Evolutionary conservation across 2,113 vertebrate species (phyloP), one percentile per base, ranked within the genome.

Genomic region (Centrocercus urophasianus): DNA sequence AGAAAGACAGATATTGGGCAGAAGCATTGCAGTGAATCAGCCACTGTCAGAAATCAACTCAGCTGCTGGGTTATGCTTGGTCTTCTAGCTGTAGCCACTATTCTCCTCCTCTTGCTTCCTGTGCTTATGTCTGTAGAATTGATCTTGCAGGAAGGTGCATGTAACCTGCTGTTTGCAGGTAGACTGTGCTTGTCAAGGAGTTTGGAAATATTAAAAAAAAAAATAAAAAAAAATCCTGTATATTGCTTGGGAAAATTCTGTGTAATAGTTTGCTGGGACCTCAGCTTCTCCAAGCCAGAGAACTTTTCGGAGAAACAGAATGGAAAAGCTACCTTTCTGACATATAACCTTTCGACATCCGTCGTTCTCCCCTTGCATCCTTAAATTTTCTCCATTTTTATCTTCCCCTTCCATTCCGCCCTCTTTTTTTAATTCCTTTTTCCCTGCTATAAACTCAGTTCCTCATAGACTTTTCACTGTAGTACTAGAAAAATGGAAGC

Each of bases 401-500:
- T 13, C 5, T 86, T 30, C 8, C 4, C 87, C 3, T 2, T 77
- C 2, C 9, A 57, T 88, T 43, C 24, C 34, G 81, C 7, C 6
- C 5, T 50, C 10, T 38, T 43, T 86, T 61, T 61, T 63, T 43
- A 5, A 10, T 82, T 91, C 24, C 2, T 65, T 88, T 88, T 79
- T 28, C 30, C 11, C 27, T 56, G 20, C 28, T 87, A 65, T 89
- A 85, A 85, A 71, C 20, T 89, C 59, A 85, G 32, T 52, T 92
- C 52, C 54, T 27, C 32, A 69, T 92, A 91, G 86, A 93, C 73
- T 86, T 52, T 73, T 94, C 82, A 71, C 30, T 94, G 82, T 64
- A 82, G 61, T 82, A 84, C 79, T 83, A 72, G 79, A 83, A 93
- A 94, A 93, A 92, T 48, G 8, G 87, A 97, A 96, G 74, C 11